phyloP scores from a whole-genome alignment of 2,113 vertebrate species.

The Gallinago media region DNA sequence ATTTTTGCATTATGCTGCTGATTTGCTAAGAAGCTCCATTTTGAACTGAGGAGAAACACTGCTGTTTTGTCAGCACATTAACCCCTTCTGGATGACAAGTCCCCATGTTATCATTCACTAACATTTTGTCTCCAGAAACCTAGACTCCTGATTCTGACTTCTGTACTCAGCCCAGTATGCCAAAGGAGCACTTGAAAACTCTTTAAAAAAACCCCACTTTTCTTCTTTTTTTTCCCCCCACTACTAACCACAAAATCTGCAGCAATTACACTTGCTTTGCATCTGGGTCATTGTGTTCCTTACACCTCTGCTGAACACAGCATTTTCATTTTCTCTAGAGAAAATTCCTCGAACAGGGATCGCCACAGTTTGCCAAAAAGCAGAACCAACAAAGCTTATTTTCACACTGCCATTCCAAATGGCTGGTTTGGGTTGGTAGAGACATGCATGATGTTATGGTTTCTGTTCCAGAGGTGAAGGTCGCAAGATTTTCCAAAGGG shows the following conservation, averaged over 20 bases:
- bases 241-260: background rate
- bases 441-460: background rate
- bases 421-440: background rate
- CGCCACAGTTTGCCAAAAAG: background rate
- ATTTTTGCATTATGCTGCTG: constrained; percentile 11
- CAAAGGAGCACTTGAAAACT: background rate
- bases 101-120: background rate
- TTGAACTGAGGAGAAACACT: background rate
- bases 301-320: background rate
- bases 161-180: background rate
- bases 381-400: background rate
- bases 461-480: background rate
- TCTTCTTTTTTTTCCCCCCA: background rate
- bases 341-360: background rate
- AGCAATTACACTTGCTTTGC: background rate
- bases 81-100: background rate
- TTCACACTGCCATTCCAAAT: background rate
- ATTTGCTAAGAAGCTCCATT: constrained; percentile 20
- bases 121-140: background rate
- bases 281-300: background rate
- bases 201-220: background rate
- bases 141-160: background rate
- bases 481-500: background rate
- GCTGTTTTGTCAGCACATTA: background rate
- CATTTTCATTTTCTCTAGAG: background rate